A percentile compares a stretch with the other conserved stretches of the same genome.
Conservation (phyloP, 2,113 vertebrate species). For the Tetrao urogallus region DNA sequence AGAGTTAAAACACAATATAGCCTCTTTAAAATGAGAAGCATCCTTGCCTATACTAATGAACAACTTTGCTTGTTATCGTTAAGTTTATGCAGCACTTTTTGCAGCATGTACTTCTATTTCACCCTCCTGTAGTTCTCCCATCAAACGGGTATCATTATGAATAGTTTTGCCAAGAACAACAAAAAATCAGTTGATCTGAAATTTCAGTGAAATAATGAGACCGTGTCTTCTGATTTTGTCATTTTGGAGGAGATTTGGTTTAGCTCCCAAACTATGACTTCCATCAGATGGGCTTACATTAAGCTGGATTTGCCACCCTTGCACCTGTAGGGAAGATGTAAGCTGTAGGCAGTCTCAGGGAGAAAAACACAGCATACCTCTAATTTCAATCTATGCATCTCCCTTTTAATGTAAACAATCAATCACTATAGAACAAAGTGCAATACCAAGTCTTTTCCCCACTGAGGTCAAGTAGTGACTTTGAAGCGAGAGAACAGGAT, state of each 20-base stretch:
- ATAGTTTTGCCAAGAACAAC: neutral
- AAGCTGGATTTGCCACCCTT: neutral
- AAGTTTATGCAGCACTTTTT: neutral
- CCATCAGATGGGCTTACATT: neutral
- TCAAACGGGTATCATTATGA: neutral
- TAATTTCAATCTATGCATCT: constrained; percentile 17
- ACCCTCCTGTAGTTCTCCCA: neutral
- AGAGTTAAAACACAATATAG: neutral
- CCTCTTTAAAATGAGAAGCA: neutral
- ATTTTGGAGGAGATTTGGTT: neutral
- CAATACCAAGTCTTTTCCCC: neutral
- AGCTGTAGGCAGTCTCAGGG: neutral
- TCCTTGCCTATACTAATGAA: neutral
- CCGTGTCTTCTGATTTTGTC: neutral
- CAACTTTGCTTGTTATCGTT: neutral
- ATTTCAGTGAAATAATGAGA: neutral
- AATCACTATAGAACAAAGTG: constrained; percentile 40
- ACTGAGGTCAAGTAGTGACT: constrained; percentile 42
- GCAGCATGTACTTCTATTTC: neutral
- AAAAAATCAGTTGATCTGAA: neutral
- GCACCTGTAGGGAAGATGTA: neutral
- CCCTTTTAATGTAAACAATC: constrained; percentile 51
- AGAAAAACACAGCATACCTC: neutral
- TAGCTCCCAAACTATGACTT: neutral
- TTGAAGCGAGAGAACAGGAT: neutral